Percentiles rank a stretch among this genome's conserved stretches.
These are phyloP conservation scores for Cryptus viduatorius DNA, from an alignment of 2,888 invertebrate species.

Conservation along the genomic window DNA sequence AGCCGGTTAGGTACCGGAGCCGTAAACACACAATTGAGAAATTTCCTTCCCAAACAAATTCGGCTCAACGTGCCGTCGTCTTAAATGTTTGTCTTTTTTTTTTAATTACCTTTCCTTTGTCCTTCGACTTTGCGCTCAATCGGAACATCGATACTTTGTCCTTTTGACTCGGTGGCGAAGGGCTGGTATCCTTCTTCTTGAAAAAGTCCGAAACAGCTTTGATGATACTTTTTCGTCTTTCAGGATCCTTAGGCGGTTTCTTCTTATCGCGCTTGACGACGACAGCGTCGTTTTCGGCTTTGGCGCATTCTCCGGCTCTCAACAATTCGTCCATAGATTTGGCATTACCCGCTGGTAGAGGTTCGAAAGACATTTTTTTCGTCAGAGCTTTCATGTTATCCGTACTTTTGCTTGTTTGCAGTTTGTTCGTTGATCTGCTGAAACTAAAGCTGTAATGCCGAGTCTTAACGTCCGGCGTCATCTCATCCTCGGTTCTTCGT, in stretches of 20 bases:
- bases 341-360: constrained; percentile 73
- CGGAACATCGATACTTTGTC: constrained; percentile 87
- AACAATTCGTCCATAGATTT: constrained; percentile 82
- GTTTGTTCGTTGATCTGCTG: constrained; percentile 71
- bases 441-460: constrained; percentile 76
- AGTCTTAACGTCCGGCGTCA: constrained; percentile 68
- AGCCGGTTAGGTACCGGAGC: constrained; percentile 71
- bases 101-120: constrained; percentile 87
- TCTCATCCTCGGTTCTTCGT: constrained; percentile 73
- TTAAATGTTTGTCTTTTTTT: not conserved
- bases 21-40: constrained; percentile 46
- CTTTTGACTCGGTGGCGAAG: constrained; percentile 81
- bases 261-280: constrained; percentile 83
- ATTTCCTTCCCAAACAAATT: constrained; percentile 1
- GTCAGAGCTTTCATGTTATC: constrained; percentile 81
- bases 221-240: constrained; percentile 93
- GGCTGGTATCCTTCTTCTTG: constrained; percentile 89
- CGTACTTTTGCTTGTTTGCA: constrained; percentile 83
- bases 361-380: constrained; percentile 75
- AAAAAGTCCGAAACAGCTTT: constrained; percentile 94
- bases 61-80: not conserved
- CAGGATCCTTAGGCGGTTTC: constrained; percentile 88
- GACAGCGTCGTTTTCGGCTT: constrained; percentile 65
- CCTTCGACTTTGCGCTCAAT: constrained; percentile 88
- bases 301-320: constrained; percentile 61